phyloP scores from a whole-genome alignment of 1,140 invertebrate genomes.

The Trachymyrmex septentrionalis region DNA sequence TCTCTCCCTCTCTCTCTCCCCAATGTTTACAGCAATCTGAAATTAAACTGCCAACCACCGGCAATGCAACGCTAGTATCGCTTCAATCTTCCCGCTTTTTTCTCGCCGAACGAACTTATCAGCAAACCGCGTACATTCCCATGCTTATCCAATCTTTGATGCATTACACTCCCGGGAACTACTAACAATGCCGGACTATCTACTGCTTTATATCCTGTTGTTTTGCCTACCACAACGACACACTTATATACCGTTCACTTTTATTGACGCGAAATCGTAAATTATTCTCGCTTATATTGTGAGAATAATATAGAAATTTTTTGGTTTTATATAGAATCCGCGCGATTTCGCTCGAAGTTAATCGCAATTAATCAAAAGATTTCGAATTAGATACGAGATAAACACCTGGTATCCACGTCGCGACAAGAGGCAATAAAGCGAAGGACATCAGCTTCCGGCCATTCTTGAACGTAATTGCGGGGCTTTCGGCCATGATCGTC shows the following conservation, averaged over 20 bases:
- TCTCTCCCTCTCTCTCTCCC: background rate
- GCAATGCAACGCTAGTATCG: conserved; percentile 38
- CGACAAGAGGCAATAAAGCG: conserved; percentile 22
- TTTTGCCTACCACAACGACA: conserved; percentile 12
- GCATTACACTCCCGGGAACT: conserved; percentile 36
- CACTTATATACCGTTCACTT: background rate
- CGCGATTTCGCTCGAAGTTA: background rate
- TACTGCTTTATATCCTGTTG: conserved; percentile 4
- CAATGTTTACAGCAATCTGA: conserved; percentile 31
- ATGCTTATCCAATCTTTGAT: conserved; percentile 39
- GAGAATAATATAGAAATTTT: background rate
- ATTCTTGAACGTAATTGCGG: conserved; percentile 8
- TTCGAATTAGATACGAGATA: background rate
- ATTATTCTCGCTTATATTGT: background rate
- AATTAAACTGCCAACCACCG: conserved; percentile 51
- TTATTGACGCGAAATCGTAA: background rate
- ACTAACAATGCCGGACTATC: conserved; percentile 24
- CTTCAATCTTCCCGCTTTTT: conserved; percentile 28
- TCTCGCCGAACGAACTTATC: conserved; percentile 35
- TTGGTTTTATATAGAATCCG: background rate
- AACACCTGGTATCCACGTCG: background rate
- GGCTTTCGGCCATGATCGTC: conserved; percentile 9
- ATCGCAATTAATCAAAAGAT: conserved; percentile 4
- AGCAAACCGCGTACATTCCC: background rate
- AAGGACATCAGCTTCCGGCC: conserved; percentile 4